Percentiles rank a stretch among this genome's conserved stretches.
These are phyloP conservation scores for Biston stratarius DNA, from an alignment of 2,888 invertebrate genomes.

Conservation along the genomic window DNA sequence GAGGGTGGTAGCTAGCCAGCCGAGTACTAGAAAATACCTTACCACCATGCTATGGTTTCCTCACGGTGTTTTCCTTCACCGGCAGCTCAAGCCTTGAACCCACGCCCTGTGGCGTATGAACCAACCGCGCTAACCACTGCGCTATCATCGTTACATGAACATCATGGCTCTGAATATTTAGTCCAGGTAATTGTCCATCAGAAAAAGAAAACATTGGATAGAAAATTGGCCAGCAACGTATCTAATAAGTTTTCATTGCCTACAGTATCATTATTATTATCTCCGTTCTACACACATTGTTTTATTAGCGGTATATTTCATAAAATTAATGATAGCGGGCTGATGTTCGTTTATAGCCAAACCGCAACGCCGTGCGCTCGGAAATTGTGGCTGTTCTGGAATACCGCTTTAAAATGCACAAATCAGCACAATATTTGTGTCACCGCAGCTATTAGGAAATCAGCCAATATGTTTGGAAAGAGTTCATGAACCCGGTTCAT, in stretches of 20 bases:
- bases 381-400: conserved; percentile 25
- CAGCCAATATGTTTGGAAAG: neutral
- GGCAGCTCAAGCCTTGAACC: too few species aligned
- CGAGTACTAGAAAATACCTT: too few species aligned
- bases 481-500: neutral
- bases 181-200: neutral
- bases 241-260: too few species aligned
- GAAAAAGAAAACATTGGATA: too few species aligned
- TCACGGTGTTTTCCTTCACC: too few species aligned
- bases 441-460: conserved; percentile 17
- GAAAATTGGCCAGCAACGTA: too few species aligned
- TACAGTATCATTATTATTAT: neutral
- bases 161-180: too few species aligned
- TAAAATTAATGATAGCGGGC: conserved; percentile 15
- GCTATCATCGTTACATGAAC: too few species aligned
- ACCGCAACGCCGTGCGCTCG: conserved; percentile 24
- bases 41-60: too few species aligned
- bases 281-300: neutral
- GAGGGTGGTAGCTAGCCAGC: too few species aligned
- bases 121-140: too few species aligned
- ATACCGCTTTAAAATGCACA: conserved; percentile 17
- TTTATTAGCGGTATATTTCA: conserved; percentile 17
- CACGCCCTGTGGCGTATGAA: too few species aligned
- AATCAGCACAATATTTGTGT: conserved; percentile 1
- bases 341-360: conserved; percentile 31